These are phyloP conservation scores for Dolichallabes microphthalmus DNA, from an alignment of 2,113 vertebrate species.

Conservation along the genomic window DNA sequence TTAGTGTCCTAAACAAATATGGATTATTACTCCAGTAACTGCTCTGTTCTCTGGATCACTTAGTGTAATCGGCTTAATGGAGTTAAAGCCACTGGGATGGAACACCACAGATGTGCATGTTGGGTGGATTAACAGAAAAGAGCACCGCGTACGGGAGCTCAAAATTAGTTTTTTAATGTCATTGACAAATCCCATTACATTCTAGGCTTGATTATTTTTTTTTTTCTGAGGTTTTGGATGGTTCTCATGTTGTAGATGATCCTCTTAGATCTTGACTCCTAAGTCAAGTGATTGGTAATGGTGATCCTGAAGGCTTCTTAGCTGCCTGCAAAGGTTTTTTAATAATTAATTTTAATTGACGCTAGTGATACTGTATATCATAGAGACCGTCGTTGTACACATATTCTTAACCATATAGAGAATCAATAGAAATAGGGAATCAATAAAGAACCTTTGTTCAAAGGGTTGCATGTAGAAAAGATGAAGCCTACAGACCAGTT, in stretches of 20 bases:
- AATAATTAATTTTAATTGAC: too few relatives aligned
- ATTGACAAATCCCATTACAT: not conserved
- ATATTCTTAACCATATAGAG: not conserved
- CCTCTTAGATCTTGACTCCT: not conserved
- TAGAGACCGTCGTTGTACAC: not conserved
- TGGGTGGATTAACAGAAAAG: slow-evolving; percentile 28
- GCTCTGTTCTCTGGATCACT: slow-evolving; percentile 44
- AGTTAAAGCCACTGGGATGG: slow-evolving; percentile 44
- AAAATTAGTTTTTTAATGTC: slow-evolving; percentile 9
- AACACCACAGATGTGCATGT: slow-evolving; percentile 7
- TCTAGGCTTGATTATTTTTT: not conserved
- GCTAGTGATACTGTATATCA: not conserved
- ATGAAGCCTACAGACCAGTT: not conserved
- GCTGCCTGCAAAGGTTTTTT: not conserved
- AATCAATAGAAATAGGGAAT: not conserved
- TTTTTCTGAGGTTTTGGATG: not conserved
- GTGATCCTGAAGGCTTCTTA: not conserved
- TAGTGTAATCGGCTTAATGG: slow-evolving; percentile 49
- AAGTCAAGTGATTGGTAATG: not conserved
- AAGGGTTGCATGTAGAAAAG: not conserved
- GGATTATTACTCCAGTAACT: slow-evolving; percentile 40
- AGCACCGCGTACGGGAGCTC: not conserved
- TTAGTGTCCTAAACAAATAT: slow-evolving; percentile 18
- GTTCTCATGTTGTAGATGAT: not conserved
- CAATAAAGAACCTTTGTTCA: not conserved